phyloP scores from a whole-genome alignment of 2,113 vertebrate species.

The Salvelinus fontinalis region DNA sequence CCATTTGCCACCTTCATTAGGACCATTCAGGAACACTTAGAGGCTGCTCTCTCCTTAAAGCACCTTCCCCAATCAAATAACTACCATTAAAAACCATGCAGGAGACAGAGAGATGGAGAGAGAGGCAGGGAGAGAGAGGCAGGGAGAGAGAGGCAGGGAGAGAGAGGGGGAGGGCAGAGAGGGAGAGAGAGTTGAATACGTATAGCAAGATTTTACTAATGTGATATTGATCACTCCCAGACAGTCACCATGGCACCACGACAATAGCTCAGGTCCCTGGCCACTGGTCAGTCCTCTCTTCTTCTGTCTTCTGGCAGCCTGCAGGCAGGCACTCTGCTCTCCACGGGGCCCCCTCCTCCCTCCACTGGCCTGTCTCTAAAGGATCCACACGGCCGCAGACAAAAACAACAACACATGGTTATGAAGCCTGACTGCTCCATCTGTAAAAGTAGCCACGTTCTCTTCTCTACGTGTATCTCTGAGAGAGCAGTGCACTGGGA shows the following conservation, averaged over 20 bases:
- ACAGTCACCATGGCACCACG: conserved; percentile 61
- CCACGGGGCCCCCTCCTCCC: conserved; percentile 12
- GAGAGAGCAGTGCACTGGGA: conserved; percentile 14
- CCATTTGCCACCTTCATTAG: conserved; percentile 77
- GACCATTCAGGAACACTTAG: conserved; percentile 73
- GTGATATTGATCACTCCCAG: conserved; percentile 62
- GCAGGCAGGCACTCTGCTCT: conserved; percentile 8
- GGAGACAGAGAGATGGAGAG: conserved; percentile 7
- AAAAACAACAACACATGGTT: conserved; percentile 29
- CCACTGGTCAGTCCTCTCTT: conserved; percentile 43
- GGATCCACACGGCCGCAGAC: conserved; percentile 32
- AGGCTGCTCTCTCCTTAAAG: conserved; percentile 53
- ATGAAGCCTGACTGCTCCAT: background rate
- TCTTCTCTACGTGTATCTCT: conserved; percentile 6
- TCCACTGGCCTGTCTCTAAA: conserved; percentile 6
- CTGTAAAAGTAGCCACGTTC: background rate
- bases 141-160: no score
- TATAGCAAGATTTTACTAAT: conserved; percentile 57
- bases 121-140: background rate
- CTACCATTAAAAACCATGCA: conserved; percentile 43
- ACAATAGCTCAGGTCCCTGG: conserved; percentile 43
- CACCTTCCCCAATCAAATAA: conserved; percentile 70
- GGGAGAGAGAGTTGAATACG: conserved; percentile 30
- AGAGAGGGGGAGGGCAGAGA: conserved; percentile 12
- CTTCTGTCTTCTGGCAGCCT: conserved; percentile 1